Evolutionary conservation across 2,888 invertebrate genomes (phyloP), one percentile per base, ranked within the genome.

Genomic region (Hyposoter dolosus): DNA sequence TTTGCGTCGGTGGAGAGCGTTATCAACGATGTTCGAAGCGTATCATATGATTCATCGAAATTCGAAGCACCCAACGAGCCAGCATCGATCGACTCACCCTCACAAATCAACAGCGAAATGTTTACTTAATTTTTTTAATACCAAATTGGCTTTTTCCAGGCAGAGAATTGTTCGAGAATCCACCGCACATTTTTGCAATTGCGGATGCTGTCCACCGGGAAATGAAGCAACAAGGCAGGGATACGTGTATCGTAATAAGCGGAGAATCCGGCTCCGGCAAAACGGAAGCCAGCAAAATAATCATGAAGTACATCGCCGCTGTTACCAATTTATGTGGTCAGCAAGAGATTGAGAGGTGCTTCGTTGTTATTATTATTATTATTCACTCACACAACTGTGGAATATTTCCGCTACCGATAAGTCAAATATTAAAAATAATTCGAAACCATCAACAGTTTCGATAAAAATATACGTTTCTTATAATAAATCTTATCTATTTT

Each of bases 241-340:
- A 99, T 95, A 99, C 99, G 6, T 99, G 99, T 94, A 99, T 99
- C 88, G 98, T 99, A 56, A 99, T 99, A 92, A 98, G 98, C n/a
- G 98, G 98, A 0, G 99, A 99, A 95, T 99, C 99, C 0, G 99
- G 99, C 1, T 97, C 99, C 32, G 99, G 99, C 50, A 99, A 99
- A 95, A 99, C 99, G 7, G 99, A 99, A 94, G 99, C 99, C 0
- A 99, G 99, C 84, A 99, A 99, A 95, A 99, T 99, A 92, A 99
- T 99, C 89, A 99, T 99, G 99, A 98, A 98, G 93, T 98, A 98
- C 93, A 98, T 99, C 89, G 99, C 99, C 0, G 99, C 99, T 3
- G 99, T 99, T 87, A 99, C 99, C 35, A 99, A 99, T 95, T 93
- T 96, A 90, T 97, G 97, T 82, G 98, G 98, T 40, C 98, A 99